Evolutionary conservation across 2,888 invertebrate species (phyloP).

Genomic region (Suillia variegata): DNA sequence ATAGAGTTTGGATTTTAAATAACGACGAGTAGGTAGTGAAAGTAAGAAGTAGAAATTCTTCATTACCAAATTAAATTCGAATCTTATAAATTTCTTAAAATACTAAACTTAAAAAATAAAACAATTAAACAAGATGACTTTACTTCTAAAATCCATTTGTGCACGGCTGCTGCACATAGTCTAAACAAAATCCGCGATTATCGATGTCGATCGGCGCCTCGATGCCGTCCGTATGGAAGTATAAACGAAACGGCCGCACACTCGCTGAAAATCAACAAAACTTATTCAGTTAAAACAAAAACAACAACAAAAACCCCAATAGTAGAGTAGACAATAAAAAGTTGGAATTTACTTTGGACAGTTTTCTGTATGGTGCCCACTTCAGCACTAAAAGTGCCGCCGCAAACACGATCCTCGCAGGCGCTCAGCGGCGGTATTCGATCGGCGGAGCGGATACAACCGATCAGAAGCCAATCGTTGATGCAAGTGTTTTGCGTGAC

Average conservation of each 20-base stretch:
- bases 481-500: conserved; percentile 73
- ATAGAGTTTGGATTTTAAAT: too few species aligned
- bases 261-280: conserved; percentile 66
- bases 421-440: conserved; percentile 65
- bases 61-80: too few species aligned
- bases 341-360: conserved; percentile 67
- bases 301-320: too few species aligned
- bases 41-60: neutral
- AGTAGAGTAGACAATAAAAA: neutral
- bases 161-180: conserved; percentile 85
- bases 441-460: conserved; percentile 68
- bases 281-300: neutral
- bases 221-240: conserved; percentile 77
- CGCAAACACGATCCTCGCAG: conserved; percentile 82
- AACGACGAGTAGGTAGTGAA: too few species aligned
- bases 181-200: conserved; percentile 82
- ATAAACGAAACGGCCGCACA: conserved; percentile 78
- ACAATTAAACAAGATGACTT: neutral
- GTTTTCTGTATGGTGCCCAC: conserved; percentile 71
- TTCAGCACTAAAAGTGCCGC: conserved; percentile 79
- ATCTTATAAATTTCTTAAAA: too few species aligned
- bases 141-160: conserved; percentile 64
- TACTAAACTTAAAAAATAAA: too few species aligned
- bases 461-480: conserved; percentile 80
- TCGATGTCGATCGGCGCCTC: conserved; percentile 77